Evolutionary conservation across 2,113 vertebrate genomes (phyloP).

Genomic region (Telmatochromis sp.): DNA sequence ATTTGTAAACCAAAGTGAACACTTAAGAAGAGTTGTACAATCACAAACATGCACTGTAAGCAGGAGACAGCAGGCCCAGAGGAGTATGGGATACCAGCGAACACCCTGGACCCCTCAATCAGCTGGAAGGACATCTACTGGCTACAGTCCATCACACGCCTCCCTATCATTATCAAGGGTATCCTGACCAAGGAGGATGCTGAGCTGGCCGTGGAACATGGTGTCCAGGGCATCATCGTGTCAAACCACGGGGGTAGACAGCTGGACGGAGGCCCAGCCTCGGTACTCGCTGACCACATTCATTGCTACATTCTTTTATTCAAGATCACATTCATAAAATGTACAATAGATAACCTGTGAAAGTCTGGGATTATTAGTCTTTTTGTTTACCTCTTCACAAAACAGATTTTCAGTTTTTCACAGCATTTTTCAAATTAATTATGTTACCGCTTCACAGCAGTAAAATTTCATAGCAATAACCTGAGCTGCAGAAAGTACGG

Average conservation of each 20-base stretch:
- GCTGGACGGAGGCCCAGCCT: constrained; percentile 85
- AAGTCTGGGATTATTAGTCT: not conserved
- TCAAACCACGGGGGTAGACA: constrained; percentile 96
- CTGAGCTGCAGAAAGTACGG: not conserved
- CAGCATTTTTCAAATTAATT: not conserved
- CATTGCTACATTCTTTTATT: not conserved
- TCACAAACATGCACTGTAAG: not conserved
- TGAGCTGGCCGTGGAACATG: constrained; percentile 84
- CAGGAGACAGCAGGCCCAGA: constrained; percentile 62
- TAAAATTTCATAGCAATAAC: not conserved
- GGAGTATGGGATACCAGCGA: constrained; percentile 70
- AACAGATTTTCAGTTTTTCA: not conserved
- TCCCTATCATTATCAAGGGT: constrained; percentile 94
- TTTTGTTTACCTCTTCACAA: not conserved
- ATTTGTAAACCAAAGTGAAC: not conserved
- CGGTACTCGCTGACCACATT: constrained; percentile 58
- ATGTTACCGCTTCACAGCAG: not conserved
- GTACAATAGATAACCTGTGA: not conserved
- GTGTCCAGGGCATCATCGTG: constrained; percentile 88
- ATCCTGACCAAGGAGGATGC: constrained; percentile 96
- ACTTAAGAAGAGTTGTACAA: not conserved
- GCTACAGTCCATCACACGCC: constrained; percentile 80
- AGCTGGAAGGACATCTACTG: constrained; percentile 89
- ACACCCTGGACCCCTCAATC: constrained; percentile 78
- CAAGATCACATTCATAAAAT: not conserved